phyloP scores from a whole-genome alignment of 2,888 invertebrate species.

The Rhagonycha lutea region DNA sequence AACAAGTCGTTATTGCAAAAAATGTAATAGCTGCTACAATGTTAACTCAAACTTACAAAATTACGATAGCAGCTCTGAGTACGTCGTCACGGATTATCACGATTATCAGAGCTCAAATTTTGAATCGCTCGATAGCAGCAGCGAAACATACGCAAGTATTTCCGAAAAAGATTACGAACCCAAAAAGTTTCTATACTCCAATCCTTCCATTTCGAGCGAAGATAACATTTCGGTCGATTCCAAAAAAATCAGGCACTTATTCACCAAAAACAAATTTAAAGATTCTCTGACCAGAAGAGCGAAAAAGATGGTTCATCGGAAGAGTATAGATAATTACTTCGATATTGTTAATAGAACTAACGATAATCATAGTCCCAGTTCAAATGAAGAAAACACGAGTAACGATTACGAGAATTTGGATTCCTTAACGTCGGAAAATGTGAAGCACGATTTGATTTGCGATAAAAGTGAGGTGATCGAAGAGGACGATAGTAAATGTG shows the following conservation, averaged over 20 bases:
- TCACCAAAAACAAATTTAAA: conserved; percentile 47
- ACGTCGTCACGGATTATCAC: conserved; percentile 50
- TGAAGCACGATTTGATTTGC: background rate
- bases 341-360: conserved; percentile 53
- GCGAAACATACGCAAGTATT: conserved; percentile 51
- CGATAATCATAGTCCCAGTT: conserved; percentile 51
- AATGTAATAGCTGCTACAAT: conserved; percentile 51
- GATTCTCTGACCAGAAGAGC: conserved; percentile 44
- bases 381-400: conserved; percentile 62
- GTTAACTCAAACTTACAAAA: conserved; percentile 47
- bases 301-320: conserved; percentile 46
- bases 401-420: conserved; percentile 54
- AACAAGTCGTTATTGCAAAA: conserved; percentile 56
- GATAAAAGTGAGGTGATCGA: background rate
- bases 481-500: background rate
- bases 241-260: conserved; percentile 38
- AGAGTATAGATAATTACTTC: conserved; percentile 52
- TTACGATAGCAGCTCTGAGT: conserved; percentile 52
- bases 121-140: conserved; percentile 53
- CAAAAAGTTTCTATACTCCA: conserved; percentile 33
- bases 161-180: conserved; percentile 47
- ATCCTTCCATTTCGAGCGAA: conserved; percentile 35
- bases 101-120: conserved; percentile 51
- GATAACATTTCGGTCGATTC: conserved; percentile 35
- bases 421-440: conserved; percentile 40